phyloP scores from a whole-genome alignment of 2,797 vertebrate species.

The Meda fulgida region DNA sequence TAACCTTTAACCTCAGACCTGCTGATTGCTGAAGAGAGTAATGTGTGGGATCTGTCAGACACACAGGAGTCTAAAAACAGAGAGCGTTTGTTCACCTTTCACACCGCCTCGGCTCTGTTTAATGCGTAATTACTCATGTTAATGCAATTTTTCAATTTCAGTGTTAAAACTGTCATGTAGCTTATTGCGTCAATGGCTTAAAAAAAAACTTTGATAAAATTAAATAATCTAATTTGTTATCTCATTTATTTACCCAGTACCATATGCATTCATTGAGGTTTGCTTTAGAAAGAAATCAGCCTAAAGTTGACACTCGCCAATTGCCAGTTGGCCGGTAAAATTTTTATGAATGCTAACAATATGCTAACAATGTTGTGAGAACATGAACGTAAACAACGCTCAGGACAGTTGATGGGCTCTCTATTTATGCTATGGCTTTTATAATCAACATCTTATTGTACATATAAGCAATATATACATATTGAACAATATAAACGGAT shows the following conservation, averaged over 20 bases:
- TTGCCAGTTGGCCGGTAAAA: not conserved
- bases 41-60: slow-evolving; percentile 16
- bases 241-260: not conserved
- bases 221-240: not conserved
- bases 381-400: no score
- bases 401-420: not conserved
- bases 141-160: slow-evolving; percentile 5
- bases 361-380: no score
- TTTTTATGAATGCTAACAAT: not conserved
- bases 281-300: not conserved
- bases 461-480: no score
- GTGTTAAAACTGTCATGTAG: slow-evolving; percentile 1
- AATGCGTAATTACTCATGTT: not conserved
- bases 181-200: not conserved
- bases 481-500: not conserved
- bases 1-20: slow-evolving; percentile 10
- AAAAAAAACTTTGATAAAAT: not conserved
- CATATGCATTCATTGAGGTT: not conserved
- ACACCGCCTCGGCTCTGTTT: not conserved
- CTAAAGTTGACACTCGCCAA: not conserved
- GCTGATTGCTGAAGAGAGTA: slow-evolving; percentile 22
- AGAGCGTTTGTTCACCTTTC: slow-evolving; percentile 8
- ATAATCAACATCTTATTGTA: not conserved
- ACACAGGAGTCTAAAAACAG: slow-evolving; percentile 25
- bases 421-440: not conserved